Base-by-base conservation (phyloP, 2,797 vertebrate species). In the Chiropotes sagulatus region DNA sequence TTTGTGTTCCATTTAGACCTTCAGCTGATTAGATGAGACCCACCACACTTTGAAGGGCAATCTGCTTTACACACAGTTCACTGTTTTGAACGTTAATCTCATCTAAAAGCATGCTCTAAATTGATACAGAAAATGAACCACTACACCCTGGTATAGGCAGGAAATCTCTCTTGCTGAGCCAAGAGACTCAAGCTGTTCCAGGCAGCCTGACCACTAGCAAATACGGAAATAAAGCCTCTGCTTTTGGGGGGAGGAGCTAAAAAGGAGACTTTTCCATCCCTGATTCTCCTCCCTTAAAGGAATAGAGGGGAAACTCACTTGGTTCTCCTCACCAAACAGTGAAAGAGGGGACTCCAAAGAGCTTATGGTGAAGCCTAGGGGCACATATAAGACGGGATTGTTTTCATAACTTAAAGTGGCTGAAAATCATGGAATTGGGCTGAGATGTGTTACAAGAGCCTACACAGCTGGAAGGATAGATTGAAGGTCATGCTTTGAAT, bases 341-440 rank as follows among this genome's bases (percentile, higher is more conserved):
- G 20, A n/a, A 48, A 36, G 46, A 7, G 22, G 36, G 19, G 5
- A n/a, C 39, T 39, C 54, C 36, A 11, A 9, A 30, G 46, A 30
- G 30, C 12, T 39, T 46, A 1, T 41, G 36, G 17, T 30, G 61
- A 67, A 67, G 26, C 14, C 4, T 4, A 15, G 11, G 36, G 14
- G 7, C 11, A 6, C 54, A 12, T 41, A 2, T 13, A 26, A 4
- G 20, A 28, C 0, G 4, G 52, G 4, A 19, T 19, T 48, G n/a
- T 28, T 48, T 64, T 19, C 17, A 19, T 30, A 64, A 24, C 28
- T 36, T 4, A n/a, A 92, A 57, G 48, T 14, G 19, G 46, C 28
- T 54, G 5, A 48, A 73, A 92, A 33, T 4, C 39, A 72, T 15
- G 10, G 39, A 57, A 36, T 7, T 36, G 19, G 15, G 52, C n/a